Evolutionary conservation across 2,797 vertebrate genomes (phyloP).

Genomic region (Macroramphosus scolopax): DNA sequence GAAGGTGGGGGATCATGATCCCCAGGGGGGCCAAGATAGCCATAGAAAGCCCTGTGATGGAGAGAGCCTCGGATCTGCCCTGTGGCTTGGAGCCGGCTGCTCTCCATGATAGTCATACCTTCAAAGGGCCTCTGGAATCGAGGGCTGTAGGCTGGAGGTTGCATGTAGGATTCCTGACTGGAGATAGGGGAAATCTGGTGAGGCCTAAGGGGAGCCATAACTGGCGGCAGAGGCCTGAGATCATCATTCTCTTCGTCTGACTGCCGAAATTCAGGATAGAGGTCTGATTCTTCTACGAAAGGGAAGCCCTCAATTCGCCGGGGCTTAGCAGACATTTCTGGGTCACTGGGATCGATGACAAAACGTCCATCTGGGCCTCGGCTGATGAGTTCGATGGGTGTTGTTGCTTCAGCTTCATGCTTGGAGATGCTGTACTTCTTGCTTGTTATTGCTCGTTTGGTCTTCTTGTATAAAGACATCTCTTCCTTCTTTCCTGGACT

Average conservation of each 20-base stretch:
- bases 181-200: conserved; percentile 96
- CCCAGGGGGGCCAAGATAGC: conserved; percentile 89
- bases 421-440: conserved; percentile 95
- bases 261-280: conserved; percentile 98
- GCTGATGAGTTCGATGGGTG: conserved; percentile 90
- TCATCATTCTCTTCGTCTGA: conserved; percentile 98
- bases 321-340: conserved; percentile 86
- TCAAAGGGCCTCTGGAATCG: conserved; percentile 92
- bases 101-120: conserved; percentile 88
- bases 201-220: conserved; percentile 90
- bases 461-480: conserved; percentile 96
- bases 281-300: conserved; percentile 97
- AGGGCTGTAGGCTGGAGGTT: conserved; percentile 98
- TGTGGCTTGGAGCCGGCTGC: conserved; percentile 88
- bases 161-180: conserved; percentile 95
- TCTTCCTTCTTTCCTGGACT: conserved; percentile 92
- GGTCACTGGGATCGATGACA: conserved; percentile 82
- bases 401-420: conserved; percentile 82
- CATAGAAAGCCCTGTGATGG: conserved; percentile 90
- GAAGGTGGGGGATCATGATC: conserved; percentile 85
- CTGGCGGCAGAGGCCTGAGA: conserved; percentile 85
- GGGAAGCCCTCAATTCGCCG: conserved; percentile 96
- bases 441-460: conserved; percentile 98
- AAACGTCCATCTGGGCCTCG: conserved; percentile 94
- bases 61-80: conserved; percentile 90